Evolutionary conservation across 1,140 invertebrate species (phyloP).

Genomic region (Scaptomyza graminum): DNA sequence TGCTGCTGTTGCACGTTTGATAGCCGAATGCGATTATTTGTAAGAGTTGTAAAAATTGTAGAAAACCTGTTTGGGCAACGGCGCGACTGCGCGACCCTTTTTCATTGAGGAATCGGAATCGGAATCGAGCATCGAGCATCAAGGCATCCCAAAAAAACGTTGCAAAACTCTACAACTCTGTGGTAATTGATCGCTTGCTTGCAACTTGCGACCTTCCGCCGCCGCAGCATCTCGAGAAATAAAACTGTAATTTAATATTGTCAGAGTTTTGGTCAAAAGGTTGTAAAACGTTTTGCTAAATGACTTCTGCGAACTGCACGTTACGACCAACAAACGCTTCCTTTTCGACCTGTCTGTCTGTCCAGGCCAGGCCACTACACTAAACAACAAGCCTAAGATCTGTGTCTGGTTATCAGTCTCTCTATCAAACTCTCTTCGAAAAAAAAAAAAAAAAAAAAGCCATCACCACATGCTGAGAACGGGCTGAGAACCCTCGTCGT

Average conservation of each 20-base stretch:
- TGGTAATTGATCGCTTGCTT: constrained; percentile 47
- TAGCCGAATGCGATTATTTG: constrained; percentile 49
- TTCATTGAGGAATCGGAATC: constrained; percentile 43
- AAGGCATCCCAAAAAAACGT: background rate
- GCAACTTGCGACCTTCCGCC: constrained; percentile 43
- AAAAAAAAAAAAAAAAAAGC: background rate
- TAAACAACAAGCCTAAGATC: constrained; percentile 26
- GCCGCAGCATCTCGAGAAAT: constrained; percentile 26
- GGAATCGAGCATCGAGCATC: background rate
- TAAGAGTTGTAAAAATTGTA: constrained; percentile 45
- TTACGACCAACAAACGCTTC: constrained; percentile 30
- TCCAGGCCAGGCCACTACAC: background rate
- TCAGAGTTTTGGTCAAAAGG: constrained; percentile 60
- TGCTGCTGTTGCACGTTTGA: constrained; percentile 38
- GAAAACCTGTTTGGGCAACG: constrained; percentile 20
- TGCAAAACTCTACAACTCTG: constrained; percentile 11
- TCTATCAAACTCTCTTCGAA: constrained; percentile 59
- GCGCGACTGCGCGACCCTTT: constrained; percentile 8
- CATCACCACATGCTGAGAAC: constrained; percentile 70
- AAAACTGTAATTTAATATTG: constrained; percentile 78
- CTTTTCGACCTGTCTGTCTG: constrained; percentile 10
- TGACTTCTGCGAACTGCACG: constrained; percentile 71
- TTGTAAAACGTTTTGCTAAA: constrained; percentile 78
- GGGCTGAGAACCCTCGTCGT: constrained; percentile 19
- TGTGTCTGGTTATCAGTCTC: constrained; percentile 74